These are phyloP conservation scores for Drosophila melanogaster DNA, from an alignment of 1,140 invertebrate species.

Conservation along the genomic window DNA sequence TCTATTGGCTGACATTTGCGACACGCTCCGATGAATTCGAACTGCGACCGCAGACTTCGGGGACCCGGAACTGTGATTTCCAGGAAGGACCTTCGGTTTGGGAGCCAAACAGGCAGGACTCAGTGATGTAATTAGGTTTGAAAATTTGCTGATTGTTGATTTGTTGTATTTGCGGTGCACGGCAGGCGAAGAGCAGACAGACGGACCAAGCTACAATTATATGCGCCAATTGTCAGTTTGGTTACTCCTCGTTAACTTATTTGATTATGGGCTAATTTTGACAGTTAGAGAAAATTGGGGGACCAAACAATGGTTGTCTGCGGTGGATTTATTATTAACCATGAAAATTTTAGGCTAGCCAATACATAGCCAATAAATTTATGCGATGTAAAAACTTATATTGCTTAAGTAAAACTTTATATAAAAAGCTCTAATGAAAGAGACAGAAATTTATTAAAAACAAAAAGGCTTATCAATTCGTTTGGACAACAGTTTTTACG, in stretches of 20 bases:
- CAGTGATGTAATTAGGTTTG: conserved; percentile 72
- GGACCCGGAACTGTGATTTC: conserved; percentile 52
- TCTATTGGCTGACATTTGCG: conserved; percentile 73
- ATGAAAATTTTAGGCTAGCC: neutral
- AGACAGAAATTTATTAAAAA: too few relatives aligned
- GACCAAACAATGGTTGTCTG: neutral
- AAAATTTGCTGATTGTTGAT: conserved; percentile 73
- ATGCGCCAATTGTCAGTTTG: conserved; percentile 77
- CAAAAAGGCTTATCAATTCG: too few relatives aligned
- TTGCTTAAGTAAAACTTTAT: neutral
- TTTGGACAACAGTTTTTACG: too few relatives aligned
- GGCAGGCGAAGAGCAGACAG: neutral
- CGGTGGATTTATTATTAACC: neutral
- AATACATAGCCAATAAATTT: too few relatives aligned
- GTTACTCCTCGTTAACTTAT: conserved; percentile 75
- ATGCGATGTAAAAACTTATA: neutral
- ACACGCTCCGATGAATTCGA: conserved; percentile 59
- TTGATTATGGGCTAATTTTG: conserved; percentile 77
- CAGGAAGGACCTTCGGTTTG: conserved; percentile 48
- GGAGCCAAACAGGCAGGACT: conserved; percentile 21
- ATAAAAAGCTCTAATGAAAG: neutral
- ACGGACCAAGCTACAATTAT: conserved; percentile 61
- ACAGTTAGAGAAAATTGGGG: conserved; percentile 4
- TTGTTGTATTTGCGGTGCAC: conserved; percentile 42
- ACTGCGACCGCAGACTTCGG: conserved; percentile 60